Evolutionary conservation across 2,888 invertebrate species (phyloP).

Genomic region (Morpho achilles): DNA sequence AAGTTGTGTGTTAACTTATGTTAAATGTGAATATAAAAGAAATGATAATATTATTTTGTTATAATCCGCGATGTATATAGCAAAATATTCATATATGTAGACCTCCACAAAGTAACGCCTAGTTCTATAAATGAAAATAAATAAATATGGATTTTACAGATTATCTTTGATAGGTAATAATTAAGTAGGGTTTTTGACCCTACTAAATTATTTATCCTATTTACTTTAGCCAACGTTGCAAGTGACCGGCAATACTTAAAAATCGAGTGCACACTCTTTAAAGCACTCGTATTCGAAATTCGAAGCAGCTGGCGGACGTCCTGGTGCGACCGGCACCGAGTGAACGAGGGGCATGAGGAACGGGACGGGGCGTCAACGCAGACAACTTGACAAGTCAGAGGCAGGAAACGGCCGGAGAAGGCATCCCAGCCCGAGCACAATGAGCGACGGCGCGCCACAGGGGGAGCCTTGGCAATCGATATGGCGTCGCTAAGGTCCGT

Average conservation of each 20-base stretch:
- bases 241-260: constrained; percentile 20
- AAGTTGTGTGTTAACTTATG: no score
- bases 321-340: constrained; percentile 45
- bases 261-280: constrained; percentile 28
- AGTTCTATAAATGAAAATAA: no score
- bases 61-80: no score
- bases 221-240: not conserved
- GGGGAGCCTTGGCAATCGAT: constrained; percentile 80
- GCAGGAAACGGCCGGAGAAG: constrained; percentile 74
- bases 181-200: no score
- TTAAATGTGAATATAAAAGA: no score
- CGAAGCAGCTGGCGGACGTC: constrained; percentile 65
- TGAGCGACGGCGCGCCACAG: constrained; percentile 74
- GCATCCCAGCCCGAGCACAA: constrained; percentile 74
- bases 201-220: no score
- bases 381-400: constrained; percentile 60
- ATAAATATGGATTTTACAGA: no score
- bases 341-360: constrained; percentile 35
- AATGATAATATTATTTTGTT: no score
- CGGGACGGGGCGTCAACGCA: constrained; percentile 42
- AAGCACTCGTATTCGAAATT: constrained; percentile 36
- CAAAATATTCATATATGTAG: no score
- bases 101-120: no score
- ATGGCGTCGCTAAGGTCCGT: constrained; percentile 79
- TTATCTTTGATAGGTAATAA: no score